Evolutionary conservation across 2,888 invertebrate species (phyloP).

Genomic region (Marasmarcha lunaedactyla): DNA sequence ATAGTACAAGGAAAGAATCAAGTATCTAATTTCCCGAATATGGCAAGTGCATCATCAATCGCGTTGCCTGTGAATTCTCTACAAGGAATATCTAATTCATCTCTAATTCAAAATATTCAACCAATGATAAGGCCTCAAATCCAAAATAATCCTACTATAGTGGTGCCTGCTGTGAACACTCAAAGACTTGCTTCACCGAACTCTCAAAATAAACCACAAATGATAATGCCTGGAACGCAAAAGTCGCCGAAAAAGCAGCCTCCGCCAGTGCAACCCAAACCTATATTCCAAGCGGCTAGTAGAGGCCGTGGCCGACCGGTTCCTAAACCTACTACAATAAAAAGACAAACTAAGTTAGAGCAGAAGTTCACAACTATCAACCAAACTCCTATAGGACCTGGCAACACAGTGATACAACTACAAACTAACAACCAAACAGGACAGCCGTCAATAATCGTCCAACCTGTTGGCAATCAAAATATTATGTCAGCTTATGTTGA

Average conservation of each 20-base stretch:
- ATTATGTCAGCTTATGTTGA: constrained; percentile 76
- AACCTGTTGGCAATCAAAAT: constrained; percentile 72
- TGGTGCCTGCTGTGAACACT: constrained; percentile 55
- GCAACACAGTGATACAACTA: constrained; percentile 67
- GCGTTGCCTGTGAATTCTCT: constrained; percentile 59
- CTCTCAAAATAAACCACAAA: constrained; percentile 53
- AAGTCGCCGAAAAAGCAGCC: constrained; percentile 64
- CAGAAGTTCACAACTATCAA: constrained; percentile 59
- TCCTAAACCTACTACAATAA: constrained; percentile 57
- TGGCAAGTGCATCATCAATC: constrained; percentile 63
- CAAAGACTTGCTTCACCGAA: constrained; percentile 57
- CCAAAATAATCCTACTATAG: constrained; percentile 58
- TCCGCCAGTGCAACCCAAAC: constrained; percentile 55
- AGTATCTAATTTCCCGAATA: constrained; percentile 55
- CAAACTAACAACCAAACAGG: constrained; percentile 67
- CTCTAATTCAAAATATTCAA: constrained; percentile 62
- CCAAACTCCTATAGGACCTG: constrained; percentile 50
- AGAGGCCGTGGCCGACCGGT: constrained; percentile 55
- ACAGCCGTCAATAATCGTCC: constrained; percentile 77
- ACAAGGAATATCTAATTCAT: constrained; percentile 55
- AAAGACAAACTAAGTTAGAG: constrained; percentile 59
- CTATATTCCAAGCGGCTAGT: constrained; percentile 55
- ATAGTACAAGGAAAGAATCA: constrained; percentile 61
- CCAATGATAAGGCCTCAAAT: constrained; percentile 62
- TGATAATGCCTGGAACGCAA: constrained; percentile 51